phyloP scores from a whole-genome alignment of 2,888 invertebrate genomes.

The Herminia tarsipennalis region DNA sequence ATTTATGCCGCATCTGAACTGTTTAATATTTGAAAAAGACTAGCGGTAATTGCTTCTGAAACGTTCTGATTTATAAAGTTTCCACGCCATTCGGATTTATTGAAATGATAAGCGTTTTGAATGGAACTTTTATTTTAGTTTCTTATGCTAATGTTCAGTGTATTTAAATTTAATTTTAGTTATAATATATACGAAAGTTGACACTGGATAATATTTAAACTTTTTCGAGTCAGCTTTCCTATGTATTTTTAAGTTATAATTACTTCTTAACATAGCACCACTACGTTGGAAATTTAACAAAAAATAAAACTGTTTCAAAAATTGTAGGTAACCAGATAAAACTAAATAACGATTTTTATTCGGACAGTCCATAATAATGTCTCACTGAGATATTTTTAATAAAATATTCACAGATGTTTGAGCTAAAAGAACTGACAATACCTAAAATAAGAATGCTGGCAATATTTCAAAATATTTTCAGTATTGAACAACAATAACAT shows the following conservation, averaged over 20 bases:
- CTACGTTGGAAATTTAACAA: no score
- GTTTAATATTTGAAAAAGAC: constrained; percentile 46
- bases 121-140: constrained; percentile 11
- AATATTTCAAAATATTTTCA: constrained; percentile 3
- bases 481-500: neutral
- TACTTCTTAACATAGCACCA: no score
- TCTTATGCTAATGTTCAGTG: constrained; percentile 1
- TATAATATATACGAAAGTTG: neutral
- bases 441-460: constrained; percentile 3
- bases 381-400: no score
- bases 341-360: no score
- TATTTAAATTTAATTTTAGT: constrained; percentile 1
- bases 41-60: constrained; percentile 33
- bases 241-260: neutral
- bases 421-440: neutral
- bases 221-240: neutral
- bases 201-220: neutral
- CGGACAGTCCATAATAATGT: no score
- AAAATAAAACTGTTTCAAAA: no score
- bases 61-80: constrained; percentile 22
- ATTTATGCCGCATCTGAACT: constrained; percentile 31
- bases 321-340: no score
- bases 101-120: constrained; percentile 8
- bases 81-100: constrained; percentile 1
- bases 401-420: neutral